Percentiles rank a stretch among this genome's conserved stretches.
Conservation (phyloP, 1,140 invertebrate genomes). For the Drosophila tristis region DNA sequence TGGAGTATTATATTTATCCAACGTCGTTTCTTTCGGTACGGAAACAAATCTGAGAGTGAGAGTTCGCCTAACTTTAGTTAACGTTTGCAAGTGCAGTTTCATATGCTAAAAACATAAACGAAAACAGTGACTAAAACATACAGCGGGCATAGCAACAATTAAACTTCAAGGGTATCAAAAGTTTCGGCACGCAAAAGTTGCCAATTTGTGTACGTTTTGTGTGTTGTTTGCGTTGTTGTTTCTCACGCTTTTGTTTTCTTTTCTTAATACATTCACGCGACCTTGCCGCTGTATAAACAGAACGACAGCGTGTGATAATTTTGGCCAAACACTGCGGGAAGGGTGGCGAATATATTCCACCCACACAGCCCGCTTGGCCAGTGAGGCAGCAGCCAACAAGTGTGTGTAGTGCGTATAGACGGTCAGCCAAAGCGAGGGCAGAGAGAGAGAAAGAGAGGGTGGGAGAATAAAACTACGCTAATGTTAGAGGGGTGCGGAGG, state of each 20-base stretch:
- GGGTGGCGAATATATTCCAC: slow-evolving; percentile 11
- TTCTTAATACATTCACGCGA: slow-evolving; percentile 1
- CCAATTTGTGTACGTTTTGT: no score
- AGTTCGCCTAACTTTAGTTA: no score
- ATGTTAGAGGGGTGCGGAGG: not conserved
- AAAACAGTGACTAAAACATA: no score
- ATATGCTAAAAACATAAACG: no score
- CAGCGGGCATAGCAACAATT: no score
- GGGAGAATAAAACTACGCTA: not conserved
- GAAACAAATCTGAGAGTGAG: no score
- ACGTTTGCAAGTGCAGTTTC: no score
- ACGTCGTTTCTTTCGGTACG: no score
- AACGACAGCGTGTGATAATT: slow-evolving; percentile 2
- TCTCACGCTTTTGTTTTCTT: slow-evolving; percentile 1
- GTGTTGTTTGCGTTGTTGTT: no score
- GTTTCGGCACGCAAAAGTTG: no score
- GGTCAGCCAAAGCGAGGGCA: not conserved
- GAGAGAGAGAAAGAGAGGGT: not conserved
- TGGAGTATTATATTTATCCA: no score
- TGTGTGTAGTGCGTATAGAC: slow-evolving; percentile 22
- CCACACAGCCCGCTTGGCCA: not conserved
- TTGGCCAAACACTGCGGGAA: slow-evolving; percentile 19
- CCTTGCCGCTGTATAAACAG: slow-evolving; percentile 15
- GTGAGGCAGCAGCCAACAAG: slow-evolving; percentile 35
- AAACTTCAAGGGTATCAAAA: no score